These are phyloP conservation scores for Marisa cornuarietis DNA, from an alignment of 1,140 invertebrate genomes.

Conservation along the genomic window DNA sequence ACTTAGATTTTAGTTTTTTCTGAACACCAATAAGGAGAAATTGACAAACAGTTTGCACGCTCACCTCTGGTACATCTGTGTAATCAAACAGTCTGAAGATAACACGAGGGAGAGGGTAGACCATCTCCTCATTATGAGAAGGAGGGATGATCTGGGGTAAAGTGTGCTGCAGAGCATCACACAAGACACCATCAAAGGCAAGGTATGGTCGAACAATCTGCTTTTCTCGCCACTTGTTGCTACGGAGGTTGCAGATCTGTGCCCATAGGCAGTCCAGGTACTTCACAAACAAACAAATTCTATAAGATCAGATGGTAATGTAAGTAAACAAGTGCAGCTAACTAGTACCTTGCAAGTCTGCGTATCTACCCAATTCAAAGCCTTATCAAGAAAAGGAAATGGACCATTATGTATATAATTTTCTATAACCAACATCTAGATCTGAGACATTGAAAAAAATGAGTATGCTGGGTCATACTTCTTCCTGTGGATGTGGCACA, in stretches of 20 bases:
- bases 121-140: conserved; percentile 87
- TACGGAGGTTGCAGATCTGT: conserved; percentile 89
- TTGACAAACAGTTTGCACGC: neutral
- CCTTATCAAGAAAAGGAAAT: no score
- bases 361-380: no score
- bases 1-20: no score
- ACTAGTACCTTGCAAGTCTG: no score
- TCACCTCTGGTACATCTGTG: conserved; percentile 93
- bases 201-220: conserved; percentile 95
- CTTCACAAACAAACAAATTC: conserved; percentile 44
- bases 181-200: conserved; percentile 93
- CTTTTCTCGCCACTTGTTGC: conserved; percentile 97
- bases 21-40: no score
- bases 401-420: no score
- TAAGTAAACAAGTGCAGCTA: neutral
- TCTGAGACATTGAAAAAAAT: no score
- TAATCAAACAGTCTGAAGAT: conserved; percentile 90
- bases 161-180: conserved; percentile 94
- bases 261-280: conserved; percentile 98
- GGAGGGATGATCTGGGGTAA: conserved; percentile 88
- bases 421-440: no score
- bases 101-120: conserved; percentile 83
- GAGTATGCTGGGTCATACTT: conserved; percentile 68
- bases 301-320: neutral
- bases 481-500: conserved; percentile 95